phyloP scores from a whole-genome alignment of 2,797 vertebrate genomes.

The Jordanella pulchra region DNA sequence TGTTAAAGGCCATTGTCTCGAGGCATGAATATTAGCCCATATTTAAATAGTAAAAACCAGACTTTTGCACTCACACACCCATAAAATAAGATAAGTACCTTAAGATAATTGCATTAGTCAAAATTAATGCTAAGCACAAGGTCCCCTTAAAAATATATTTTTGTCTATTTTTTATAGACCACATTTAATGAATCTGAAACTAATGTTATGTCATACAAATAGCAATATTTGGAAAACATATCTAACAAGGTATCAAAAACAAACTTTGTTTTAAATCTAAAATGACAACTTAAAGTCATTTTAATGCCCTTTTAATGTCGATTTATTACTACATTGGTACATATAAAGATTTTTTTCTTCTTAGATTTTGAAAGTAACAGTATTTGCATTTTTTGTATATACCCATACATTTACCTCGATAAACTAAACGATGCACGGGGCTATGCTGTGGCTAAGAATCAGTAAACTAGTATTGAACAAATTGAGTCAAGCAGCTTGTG shows the following conservation, averaged over 20 bases:
- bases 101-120: background rate
- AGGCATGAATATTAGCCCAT: background rate
- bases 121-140: slow-evolving; percentile 4
- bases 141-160: background rate
- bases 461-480: background rate
- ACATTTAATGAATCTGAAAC: background rate
- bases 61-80: slow-evolving; percentile 1
- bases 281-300: background rate
- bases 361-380: background rate
- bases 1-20: slow-evolving; percentile 51
- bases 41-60: slow-evolving; percentile 5
- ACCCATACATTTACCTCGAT: background rate
- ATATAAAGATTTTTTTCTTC: background rate
- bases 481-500: background rate
- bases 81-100: background rate
- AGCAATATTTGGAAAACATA: background rate
- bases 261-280: background rate
- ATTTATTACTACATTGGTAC: background rate
- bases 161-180: background rate
- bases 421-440: background rate
- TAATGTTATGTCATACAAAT: background rate
- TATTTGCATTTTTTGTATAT: background rate
- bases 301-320: background rate
- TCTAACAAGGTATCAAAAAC: background rate
- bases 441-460: background rate